Evolutionary conservation across 2,113 vertebrate species (phyloP).

Genomic region (Takifugu bimaculatus): DNA sequence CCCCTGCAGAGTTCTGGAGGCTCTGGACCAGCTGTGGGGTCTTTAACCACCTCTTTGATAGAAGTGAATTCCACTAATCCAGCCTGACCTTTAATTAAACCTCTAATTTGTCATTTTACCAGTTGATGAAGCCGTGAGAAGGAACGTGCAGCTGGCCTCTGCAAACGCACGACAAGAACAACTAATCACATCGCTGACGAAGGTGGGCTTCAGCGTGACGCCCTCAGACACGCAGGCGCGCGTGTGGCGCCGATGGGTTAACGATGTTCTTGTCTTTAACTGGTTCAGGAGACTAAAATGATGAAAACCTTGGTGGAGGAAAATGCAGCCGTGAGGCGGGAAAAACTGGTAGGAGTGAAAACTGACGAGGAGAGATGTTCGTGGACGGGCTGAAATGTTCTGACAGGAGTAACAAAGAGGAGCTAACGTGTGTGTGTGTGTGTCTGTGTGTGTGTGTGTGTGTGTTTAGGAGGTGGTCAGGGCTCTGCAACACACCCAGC

Average conservation of each 20-base stretch:
- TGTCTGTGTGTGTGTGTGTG: slow-evolving; percentile 17
- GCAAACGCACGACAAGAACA: slow-evolving; percentile 81
- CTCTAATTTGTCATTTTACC: slow-evolving; percentile 25
- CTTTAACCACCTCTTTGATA: too few species aligned
- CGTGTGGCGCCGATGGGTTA: not conserved
- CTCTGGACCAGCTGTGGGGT: too few species aligned
- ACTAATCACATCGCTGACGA: slow-evolving; percentile 78
- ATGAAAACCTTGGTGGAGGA: slow-evolving; percentile 81
- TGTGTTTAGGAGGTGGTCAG: slow-evolving; percentile 78
- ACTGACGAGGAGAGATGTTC: too few species aligned
- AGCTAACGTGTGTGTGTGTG: not conserved
- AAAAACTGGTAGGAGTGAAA: slow-evolving; percentile 80
- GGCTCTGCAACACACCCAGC: slow-evolving; percentile 79
- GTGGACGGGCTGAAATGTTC: too few species aligned
- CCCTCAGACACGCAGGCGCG: too few species aligned
- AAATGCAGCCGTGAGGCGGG: slow-evolving; percentile 71
- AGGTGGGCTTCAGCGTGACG: slow-evolving; percentile 54
- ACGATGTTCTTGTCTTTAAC: too few species aligned
- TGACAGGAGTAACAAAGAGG: too few species aligned
- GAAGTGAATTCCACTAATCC: not conserved
- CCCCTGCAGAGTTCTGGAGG: too few species aligned
- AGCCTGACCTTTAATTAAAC: not conserved
- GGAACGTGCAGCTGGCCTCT: slow-evolving; percentile 80
- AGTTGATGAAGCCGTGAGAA: slow-evolving; percentile 86
- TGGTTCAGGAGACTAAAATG: slow-evolving; percentile 79